Conservation (phyloP, 1,140 invertebrate genomes). For the Forficula auricularia region DNA sequence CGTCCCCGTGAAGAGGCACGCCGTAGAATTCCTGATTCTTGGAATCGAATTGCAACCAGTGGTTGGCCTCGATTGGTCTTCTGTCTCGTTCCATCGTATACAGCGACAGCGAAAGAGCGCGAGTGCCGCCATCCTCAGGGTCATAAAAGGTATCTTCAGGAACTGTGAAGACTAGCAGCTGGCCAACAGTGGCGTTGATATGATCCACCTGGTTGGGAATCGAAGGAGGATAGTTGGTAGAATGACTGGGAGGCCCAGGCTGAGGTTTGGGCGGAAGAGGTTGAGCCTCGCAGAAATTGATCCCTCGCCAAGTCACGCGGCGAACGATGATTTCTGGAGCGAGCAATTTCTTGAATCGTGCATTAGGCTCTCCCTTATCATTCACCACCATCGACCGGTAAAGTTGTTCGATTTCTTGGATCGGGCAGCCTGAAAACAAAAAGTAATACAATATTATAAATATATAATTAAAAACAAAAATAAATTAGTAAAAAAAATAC, state of each 20-base stretch:
- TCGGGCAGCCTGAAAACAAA: conserved; percentile 23
- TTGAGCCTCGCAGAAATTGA: conserved; percentile 39
- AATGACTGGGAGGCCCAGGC: conserved; percentile 22
- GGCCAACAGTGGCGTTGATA: conserved; percentile 58
- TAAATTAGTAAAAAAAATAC: too few relatives aligned
- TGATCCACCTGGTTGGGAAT: conserved; percentile 69
- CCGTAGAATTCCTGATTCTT: conserved; percentile 82
- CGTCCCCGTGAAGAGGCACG: conserved; percentile 47
- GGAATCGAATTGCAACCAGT: conserved; percentile 77
- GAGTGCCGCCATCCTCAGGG: conserved; percentile 59
- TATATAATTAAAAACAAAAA: too few relatives aligned
- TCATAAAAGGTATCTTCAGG: conserved; percentile 81
- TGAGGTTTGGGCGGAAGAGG: conserved; percentile 32
- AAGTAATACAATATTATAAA: conserved; percentile 6
- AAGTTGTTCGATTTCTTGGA: too few relatives aligned
- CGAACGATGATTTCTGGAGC: conserved; percentile 41
- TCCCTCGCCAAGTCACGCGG: conserved; percentile 38
- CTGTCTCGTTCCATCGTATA: conserved; percentile 55
- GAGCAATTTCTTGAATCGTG: conserved; percentile 33
- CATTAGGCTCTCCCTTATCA: conserved; percentile 33
- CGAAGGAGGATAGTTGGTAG: conserved; percentile 46
- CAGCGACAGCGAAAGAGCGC: conserved; percentile 52
- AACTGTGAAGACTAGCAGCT: conserved; percentile 60
- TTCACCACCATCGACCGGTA: conserved; percentile 30
- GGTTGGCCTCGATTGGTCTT: conserved; percentile 39